These are phyloP conservation scores for Motacilla tschutschensis DNA, from an alignment of 2,113 vertebrate genomes.

Conservation along the genomic window DNA sequence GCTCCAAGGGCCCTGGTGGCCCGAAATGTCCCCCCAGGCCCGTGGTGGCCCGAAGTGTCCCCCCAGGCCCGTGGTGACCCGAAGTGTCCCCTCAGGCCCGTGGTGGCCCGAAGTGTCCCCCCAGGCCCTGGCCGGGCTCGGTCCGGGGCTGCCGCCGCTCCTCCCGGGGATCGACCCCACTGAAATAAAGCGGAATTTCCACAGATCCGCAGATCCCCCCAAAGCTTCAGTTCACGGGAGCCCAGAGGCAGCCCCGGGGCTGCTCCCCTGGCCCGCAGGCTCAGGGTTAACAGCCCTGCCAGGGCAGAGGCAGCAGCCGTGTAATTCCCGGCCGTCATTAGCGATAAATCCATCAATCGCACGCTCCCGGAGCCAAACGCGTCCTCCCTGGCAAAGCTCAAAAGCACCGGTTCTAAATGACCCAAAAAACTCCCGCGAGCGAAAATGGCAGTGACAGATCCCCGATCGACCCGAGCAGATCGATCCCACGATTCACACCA, in stretches of 20 bases:
- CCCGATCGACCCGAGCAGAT: not conserved
- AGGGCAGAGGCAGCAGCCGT: not conserved
- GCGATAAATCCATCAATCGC: slow-evolving; percentile 17
- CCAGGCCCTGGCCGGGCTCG: not conserved
- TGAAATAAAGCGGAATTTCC: accelerated
- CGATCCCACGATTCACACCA: not conserved
- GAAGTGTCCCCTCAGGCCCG: accelerated
- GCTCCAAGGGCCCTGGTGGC: not conserved
- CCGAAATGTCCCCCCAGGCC: accelerated
- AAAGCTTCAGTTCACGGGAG: accelerated
- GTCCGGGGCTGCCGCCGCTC: not conserved
- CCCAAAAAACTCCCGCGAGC: not conserved
- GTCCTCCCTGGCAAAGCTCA: accelerated
- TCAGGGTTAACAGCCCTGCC: not conserved
- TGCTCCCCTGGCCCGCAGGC: not conserved
- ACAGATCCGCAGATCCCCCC: not conserved
- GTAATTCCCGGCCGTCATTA: slow-evolving; percentile 36
- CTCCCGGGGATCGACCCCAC: accelerated
- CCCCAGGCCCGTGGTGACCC: accelerated
- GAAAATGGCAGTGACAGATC: accelerated
- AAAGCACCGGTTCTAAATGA: accelerated
- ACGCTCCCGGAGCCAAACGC: accelerated
- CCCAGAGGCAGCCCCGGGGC: no score
- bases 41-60: accelerated
- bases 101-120: accelerated